These are phyloP conservation scores for Zhuqinia jingwanae DNA, from an alignment of 2,888 invertebrate genomes.

Conservation along the genomic window DNA sequence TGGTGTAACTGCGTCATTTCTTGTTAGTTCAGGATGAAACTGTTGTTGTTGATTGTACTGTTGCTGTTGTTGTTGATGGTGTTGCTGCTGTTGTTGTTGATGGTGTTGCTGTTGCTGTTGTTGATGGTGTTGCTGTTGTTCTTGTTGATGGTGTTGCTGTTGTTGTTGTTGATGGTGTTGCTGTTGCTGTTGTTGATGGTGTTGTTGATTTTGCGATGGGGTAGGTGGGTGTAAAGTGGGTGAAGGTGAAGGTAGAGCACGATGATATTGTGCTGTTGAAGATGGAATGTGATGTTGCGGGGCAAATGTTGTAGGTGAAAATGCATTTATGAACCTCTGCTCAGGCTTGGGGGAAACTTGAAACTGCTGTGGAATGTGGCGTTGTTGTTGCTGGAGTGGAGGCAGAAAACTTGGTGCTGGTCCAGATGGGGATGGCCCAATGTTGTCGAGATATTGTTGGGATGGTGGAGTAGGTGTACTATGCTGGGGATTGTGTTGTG, in stretches of 20 bases:
- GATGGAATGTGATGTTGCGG: slow-evolving; percentile 37
- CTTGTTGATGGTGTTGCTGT: slow-evolving; percentile 34
- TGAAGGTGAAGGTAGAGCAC: slow-evolving; percentile 13
- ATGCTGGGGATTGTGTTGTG: slow-evolving; percentile 9
- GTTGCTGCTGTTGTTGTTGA: too few species aligned
- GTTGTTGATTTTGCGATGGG: too few species aligned
- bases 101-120: too few species aligned
- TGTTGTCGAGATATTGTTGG: slow-evolving; percentile 49
- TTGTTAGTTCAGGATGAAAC: background rate
- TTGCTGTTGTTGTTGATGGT: background rate
- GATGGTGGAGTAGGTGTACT: background rate
- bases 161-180: background rate
- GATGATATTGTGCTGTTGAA: slow-evolving; percentile 33
- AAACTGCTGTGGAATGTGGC: slow-evolving; percentile 41
- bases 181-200: too few species aligned
- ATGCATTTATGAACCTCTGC: slow-evolving; percentile 42
- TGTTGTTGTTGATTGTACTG: slow-evolving; percentile 34
- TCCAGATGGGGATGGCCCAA: slow-evolving; percentile 41
- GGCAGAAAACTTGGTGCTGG: slow-evolving; percentile 26
- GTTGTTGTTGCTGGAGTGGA: slow-evolving; percentile 48
- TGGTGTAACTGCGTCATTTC: slow-evolving; percentile 58
- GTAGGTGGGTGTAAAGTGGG: background rate
- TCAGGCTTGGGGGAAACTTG: slow-evolving; percentile 51
- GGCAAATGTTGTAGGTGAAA: background rate
- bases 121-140: too few species aligned